A percentile compares a stretch with the other conserved stretches of the same genome.
phyloP scores from a whole-genome alignment of 2,113 vertebrate species.

The Serilophus lunatus region DNA sequence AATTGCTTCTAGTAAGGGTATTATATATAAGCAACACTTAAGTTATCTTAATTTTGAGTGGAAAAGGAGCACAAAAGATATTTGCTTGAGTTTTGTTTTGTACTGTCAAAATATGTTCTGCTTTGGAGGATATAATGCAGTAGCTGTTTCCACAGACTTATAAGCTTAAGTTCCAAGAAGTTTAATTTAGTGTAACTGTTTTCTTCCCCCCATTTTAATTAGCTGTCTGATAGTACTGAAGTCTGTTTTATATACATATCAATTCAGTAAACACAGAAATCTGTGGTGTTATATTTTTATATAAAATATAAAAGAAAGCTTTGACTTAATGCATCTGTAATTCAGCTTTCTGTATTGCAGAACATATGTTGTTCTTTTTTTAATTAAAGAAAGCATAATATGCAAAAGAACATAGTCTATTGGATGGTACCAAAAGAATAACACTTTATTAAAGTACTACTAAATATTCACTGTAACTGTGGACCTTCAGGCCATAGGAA shows the following conservation, averaged over 20 bases:
- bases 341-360: neutral
- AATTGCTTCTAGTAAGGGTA: neutral
- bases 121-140: neutral
- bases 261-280: conserved; percentile 66
- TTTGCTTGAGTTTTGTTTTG: neutral
- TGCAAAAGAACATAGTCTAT: neutral
- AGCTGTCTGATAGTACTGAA: conserved; percentile 47
- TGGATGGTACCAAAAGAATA: neutral
- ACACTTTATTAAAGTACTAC: neutral
- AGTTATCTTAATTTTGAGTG: neutral
- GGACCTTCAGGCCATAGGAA: neutral
- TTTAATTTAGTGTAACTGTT: conserved; percentile 40
- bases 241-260: conserved; percentile 64
- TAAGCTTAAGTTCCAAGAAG: neutral
- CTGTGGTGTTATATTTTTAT: conserved; percentile 60
- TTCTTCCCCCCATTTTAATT: conserved; percentile 57
- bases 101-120: neutral
- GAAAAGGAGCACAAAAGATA: neutral
- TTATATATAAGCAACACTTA: neutral
- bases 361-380: conserved; percentile 58
- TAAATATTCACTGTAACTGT: neutral
- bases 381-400: conserved; percentile 24
- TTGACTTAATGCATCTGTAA: conserved; percentile 62
- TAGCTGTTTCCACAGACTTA: neutral
- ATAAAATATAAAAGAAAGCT: conserved; percentile 65